A percentile compares a stretch with the other conserved stretches of the same genome.
These are phyloP conservation scores for Caenorhabditis inopinata DNA, from an alignment of 1,140 invertebrate species.

Conservation along the genomic window DNA sequence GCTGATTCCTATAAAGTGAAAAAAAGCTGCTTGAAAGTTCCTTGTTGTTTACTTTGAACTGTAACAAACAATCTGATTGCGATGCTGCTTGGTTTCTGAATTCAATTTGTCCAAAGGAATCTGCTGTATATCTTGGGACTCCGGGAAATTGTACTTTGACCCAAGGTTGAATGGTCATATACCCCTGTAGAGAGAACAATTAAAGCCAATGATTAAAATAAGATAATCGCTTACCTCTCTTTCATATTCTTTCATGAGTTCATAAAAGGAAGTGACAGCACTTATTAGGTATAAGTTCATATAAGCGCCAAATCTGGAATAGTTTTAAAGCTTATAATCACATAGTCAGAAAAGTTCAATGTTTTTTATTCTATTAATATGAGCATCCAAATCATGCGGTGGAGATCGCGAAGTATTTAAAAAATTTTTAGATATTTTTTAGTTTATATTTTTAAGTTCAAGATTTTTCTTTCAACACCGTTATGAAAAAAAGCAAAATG, in stretches of 20 bases:
- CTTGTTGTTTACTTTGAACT: background rate
- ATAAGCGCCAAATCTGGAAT: background rate
- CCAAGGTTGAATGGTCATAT: background rate
- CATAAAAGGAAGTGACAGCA: background rate
- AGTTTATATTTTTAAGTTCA: too few relatives aligned
- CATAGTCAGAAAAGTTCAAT: too few relatives aligned
- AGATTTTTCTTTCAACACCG: too few relatives aligned
- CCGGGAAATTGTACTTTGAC: background rate
- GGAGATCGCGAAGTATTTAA: too few relatives aligned
- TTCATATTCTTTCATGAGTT: constrained; percentile 14
- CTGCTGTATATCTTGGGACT: background rate
- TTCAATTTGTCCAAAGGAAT: background rate
- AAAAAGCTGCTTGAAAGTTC: background rate
- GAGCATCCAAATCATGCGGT: too few relatives aligned
- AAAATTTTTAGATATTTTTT: too few relatives aligned
- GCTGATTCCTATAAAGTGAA: background rate
- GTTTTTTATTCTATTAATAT: too few relatives aligned
- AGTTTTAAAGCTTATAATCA: background rate
- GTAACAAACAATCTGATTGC: background rate
- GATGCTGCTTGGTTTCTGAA: constrained; percentile 10
- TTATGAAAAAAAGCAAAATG: too few relatives aligned
- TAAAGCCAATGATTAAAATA: background rate
- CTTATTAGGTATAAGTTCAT: constrained; percentile 9
- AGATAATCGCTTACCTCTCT: background rate
- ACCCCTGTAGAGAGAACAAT: background rate